Conservation (phyloP, 1,140 invertebrate genomes). For the Zophobas atratus region DNA sequence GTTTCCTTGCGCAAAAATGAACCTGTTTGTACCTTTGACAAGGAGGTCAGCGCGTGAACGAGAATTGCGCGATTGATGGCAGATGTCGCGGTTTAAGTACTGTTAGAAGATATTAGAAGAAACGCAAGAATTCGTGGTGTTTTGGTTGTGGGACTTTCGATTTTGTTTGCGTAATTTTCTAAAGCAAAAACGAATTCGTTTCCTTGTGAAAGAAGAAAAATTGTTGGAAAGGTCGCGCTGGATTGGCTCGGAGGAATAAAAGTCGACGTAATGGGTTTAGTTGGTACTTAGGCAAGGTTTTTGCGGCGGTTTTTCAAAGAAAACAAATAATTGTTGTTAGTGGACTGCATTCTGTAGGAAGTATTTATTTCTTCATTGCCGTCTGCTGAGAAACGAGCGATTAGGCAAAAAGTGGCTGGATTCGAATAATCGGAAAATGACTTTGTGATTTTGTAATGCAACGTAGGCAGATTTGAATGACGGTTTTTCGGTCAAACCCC, state of each 20-base stretch:
- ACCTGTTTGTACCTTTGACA: neutral
- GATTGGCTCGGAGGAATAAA: constrained; percentile 1
- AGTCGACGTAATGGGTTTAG: neutral
- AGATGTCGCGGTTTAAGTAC: neutral
- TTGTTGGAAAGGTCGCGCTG: constrained; percentile 11
- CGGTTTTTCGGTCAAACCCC: no score
- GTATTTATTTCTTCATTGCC: no score
- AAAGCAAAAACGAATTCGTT: constrained; percentile 1
- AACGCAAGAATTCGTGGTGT: no score
- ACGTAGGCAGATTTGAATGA: no score
- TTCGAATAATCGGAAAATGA: no score
- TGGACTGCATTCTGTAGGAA: no score
- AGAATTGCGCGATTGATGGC: neutral
- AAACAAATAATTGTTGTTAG: no score
- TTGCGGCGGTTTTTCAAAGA: neutral
- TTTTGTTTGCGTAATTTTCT: constrained; percentile 30
- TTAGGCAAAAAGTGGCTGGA: no score
- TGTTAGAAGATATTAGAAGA: neutral
- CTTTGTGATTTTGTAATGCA: no score
- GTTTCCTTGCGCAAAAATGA: constrained; percentile 22
- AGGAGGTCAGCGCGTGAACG: neutral
- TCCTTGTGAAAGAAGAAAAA: constrained; percentile 29
- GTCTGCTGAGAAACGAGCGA: no score
- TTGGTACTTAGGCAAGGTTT: neutral
- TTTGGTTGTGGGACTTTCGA: constrained; percentile 7